A percentile compares a stretch with the other conserved stretches of the same genome.
phyloP scores from a whole-genome alignment of 2,888 invertebrate genomes.

The Microctonus aethiopoides region DNA sequence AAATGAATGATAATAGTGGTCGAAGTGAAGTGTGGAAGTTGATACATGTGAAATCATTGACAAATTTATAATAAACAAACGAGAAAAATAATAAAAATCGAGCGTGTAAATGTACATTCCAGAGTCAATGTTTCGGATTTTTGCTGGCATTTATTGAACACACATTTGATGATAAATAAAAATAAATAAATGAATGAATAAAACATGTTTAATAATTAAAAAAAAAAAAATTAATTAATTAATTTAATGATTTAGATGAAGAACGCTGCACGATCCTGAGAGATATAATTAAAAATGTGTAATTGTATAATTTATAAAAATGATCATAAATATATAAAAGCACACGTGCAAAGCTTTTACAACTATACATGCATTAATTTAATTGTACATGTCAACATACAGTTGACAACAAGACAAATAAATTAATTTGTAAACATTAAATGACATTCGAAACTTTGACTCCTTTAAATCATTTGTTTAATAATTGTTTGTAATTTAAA shows the following conservation, averaged over 20 bases:
- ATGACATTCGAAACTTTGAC: slow-evolving; percentile 24
- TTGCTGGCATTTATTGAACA: not conserved
- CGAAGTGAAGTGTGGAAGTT: slow-evolving; percentile 66
- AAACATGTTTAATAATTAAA: not conserved
- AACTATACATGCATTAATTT: slow-evolving; percentile 12
- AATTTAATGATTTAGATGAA: not conserved
- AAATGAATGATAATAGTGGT: slow-evolving; percentile 51
- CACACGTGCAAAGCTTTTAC: slow-evolving; percentile 13
- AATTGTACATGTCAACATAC: not conserved
- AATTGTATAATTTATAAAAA: not conserved
- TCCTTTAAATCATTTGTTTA: slow-evolving; percentile 1
- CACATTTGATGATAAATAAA: slow-evolving; percentile 4
- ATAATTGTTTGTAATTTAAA: not conserved
- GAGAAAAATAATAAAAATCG: slow-evolving; percentile 2
- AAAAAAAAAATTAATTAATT: not conserved
- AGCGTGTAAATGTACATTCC: slow-evolving; percentile 9
- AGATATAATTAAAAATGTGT: not conserved
- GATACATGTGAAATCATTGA: slow-evolving; percentile 1
- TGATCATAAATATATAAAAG: not conserved
- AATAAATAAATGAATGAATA: too few relatives aligned
- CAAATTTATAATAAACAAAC: not conserved
- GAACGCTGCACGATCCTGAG: slow-evolving; percentile 13
- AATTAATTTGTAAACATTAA: not conserved
- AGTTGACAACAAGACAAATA: not conserved
- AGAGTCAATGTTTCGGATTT: slow-evolving; percentile 32